phyloP scores from a whole-genome alignment of 2,113 vertebrate genomes.

The Oryzias javanicus region DNA sequence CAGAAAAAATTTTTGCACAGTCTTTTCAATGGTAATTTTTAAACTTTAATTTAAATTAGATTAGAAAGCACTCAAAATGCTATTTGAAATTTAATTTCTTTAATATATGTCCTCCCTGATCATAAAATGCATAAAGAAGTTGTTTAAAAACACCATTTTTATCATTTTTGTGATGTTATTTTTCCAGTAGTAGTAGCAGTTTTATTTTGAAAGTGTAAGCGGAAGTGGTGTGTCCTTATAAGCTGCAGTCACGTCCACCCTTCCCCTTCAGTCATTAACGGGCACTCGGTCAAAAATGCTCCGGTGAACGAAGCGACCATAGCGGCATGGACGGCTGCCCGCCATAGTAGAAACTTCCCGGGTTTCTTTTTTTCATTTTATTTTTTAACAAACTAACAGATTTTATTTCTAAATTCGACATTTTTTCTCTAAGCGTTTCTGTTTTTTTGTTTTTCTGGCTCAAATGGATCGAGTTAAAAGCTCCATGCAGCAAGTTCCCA shows the following conservation, averaged over 20 bases:
- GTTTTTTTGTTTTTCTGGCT: slow-evolving; percentile 7
- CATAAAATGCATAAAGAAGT: too few relatives aligned
- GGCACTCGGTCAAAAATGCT: slow-evolving; percentile 52
- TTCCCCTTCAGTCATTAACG: slow-evolving; percentile 54
- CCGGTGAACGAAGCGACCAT: slow-evolving; percentile 45
- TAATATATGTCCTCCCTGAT: too few relatives aligned
- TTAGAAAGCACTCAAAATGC: too few relatives aligned
- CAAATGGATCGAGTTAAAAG: slow-evolving; percentile 86
- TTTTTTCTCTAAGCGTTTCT: neutral
- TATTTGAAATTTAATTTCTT: too few relatives aligned
- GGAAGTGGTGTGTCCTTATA: neutral
- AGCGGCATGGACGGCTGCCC: slow-evolving; percentile 53
- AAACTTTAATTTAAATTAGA: too few relatives aligned
- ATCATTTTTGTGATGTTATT: too few relatives aligned
- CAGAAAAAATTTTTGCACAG: too few relatives aligned
- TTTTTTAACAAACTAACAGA: neutral
- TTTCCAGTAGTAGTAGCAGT: too few relatives aligned
- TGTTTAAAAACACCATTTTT: too few relatives aligned
- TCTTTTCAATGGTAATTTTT: too few relatives aligned
- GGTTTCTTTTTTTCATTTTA: neutral
- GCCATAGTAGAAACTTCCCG: slow-evolving; percentile 34
- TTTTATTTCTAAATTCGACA: neutral
- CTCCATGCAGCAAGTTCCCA: slow-evolving; percentile 89
- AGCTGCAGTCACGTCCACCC: neutral
- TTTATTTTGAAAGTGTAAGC: slow-evolving; percentile 28